Conservation (phyloP, 1,140 invertebrate species). For the Periplaneta americana region DNA sequence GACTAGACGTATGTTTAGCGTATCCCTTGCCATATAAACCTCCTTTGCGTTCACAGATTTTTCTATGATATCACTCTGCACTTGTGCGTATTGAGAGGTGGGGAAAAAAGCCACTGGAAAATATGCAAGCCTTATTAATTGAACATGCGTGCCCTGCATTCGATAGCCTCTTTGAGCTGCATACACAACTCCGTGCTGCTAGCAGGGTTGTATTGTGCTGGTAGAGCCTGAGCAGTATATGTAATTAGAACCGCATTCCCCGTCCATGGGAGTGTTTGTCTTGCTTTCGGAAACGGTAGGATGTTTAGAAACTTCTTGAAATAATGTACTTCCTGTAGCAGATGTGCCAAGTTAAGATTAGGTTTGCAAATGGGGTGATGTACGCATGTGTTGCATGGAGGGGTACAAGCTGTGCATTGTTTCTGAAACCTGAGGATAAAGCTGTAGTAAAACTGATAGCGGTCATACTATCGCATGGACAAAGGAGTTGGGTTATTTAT, state of each 20-base stretch:
- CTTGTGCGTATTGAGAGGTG: not conserved
- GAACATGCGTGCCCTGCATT: no score
- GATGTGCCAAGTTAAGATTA: not conserved
- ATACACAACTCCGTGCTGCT: not conserved
- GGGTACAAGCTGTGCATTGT: not conserved
- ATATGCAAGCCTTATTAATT: no score
- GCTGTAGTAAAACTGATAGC: no score
- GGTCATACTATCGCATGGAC: not conserved
- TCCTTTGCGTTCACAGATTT: not conserved
- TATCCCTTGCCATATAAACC: not conserved
- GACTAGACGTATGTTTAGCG: not conserved
- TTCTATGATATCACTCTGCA: not conserved
- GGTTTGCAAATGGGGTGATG: not conserved
- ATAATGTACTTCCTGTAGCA: not conserved
- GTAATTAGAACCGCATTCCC: not conserved
- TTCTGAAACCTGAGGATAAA: not conserved
- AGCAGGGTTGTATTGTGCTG: not conserved
- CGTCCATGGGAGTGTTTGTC: not conserved
- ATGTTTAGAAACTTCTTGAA: not conserved
- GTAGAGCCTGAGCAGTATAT: not conserved
- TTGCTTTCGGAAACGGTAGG: not conserved
- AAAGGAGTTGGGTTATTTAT: no score
- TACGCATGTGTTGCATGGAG: not conserved
- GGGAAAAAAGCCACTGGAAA: no score
- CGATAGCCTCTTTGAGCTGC: no score